Conservation (phyloP, 2,888 invertebrate species). For the Plebejus melissa region DNA sequence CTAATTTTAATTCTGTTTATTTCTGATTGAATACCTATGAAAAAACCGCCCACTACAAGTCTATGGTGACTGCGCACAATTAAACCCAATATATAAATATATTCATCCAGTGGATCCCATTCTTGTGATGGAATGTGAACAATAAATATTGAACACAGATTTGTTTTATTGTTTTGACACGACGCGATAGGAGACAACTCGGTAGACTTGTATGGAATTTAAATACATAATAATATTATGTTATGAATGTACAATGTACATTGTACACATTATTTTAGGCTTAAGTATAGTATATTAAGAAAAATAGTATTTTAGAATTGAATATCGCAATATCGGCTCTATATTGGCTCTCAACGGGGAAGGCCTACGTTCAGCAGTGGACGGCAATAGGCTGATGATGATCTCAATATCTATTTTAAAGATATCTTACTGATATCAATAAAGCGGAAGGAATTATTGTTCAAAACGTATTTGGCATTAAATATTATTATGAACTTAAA, state of each 20-base stretch:
- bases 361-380: too few relatives aligned
- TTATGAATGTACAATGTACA: too few relatives aligned
- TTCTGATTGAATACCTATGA: slow-evolving; percentile 9
- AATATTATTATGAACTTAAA: too few relatives aligned
- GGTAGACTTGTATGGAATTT: slow-evolving; percentile 31
- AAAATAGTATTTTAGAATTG: too few relatives aligned
- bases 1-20: neutral
- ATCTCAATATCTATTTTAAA: too few relatives aligned
- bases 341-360: too few relatives aligned
- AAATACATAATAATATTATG: neutral
- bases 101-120: slow-evolving; percentile 44
- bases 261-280: neutral
- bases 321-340: too few relatives aligned
- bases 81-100: slow-evolving; percentile 54
- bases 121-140: slow-evolving; percentile 36
- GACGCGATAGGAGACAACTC: slow-evolving; percentile 31
- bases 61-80: slow-evolving; percentile 55
- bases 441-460: too few relatives aligned
- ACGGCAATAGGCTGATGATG: too few relatives aligned
- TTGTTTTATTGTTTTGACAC: slow-evolving; percentile 34
- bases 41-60: slow-evolving; percentile 45
- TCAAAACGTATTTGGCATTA: too few relatives aligned
- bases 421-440: too few relatives aligned
- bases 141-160: slow-evolving; percentile 40
- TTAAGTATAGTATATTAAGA: too few relatives aligned